phyloP scores from a whole-genome alignment of 2,797 vertebrate genomes.

The Acrossocheilus wenchowensis region DNA sequence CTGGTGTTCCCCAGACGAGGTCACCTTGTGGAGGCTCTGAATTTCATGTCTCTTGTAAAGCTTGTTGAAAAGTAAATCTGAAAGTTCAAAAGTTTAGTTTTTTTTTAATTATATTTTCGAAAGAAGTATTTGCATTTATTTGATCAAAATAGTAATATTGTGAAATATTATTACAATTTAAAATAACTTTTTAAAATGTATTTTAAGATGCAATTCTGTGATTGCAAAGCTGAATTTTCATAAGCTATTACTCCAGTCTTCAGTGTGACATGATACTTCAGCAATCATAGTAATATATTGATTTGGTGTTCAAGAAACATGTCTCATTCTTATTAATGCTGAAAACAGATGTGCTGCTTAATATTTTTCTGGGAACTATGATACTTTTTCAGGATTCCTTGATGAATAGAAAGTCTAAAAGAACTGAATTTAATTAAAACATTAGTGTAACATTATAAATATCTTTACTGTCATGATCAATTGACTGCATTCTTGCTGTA shows the following conservation, averaged over 20 bases:
- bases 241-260: background rate
- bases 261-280: background rate
- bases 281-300: background rate
- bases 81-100: background rate
- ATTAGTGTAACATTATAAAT: background rate
- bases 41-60: background rate
- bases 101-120: no score
- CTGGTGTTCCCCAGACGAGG: constrained; percentile 39
- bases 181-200: background rate
- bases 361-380: background rate
- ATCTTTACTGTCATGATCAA: background rate
- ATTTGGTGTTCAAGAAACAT: background rate
- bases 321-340: background rate
- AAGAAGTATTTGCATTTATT: no score
- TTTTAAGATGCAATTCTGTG: background rate
- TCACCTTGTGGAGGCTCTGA: constrained; percentile 25
- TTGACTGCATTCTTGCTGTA: background rate
- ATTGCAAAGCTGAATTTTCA: background rate
- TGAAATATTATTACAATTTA: background rate
- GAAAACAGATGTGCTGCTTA: background rate
- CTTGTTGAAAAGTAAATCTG: background rate
- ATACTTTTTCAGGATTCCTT: background rate
- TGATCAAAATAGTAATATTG: background rate
- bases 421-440: background rate
- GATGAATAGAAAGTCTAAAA: background rate